These are phyloP conservation scores for Myxocyprinus asiaticus DNA, from an alignment of 2,113 vertebrate genomes.

Conservation along the genomic window DNA sequence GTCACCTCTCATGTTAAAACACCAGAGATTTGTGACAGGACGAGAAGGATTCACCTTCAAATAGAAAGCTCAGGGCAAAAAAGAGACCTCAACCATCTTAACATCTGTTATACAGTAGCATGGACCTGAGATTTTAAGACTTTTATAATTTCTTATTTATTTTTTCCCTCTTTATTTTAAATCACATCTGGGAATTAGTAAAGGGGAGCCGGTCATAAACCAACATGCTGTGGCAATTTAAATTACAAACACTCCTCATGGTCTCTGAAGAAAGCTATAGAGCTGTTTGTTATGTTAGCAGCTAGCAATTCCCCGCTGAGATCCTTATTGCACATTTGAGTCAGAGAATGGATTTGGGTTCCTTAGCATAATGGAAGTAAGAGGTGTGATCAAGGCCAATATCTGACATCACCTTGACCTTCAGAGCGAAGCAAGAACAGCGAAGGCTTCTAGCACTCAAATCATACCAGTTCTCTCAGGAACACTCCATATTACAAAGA, in stretches of 20 bases:
- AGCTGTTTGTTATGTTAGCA: conserved; percentile 14
- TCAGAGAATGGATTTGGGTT: conserved; percentile 10
- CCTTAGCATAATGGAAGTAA: conserved; percentile 35
- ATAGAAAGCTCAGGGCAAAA: background rate
- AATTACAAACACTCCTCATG: conserved; percentile 4
- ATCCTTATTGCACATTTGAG: background rate
- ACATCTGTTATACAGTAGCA: background rate
- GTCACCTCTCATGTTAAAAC: conserved; percentile 23
- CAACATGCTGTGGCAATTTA: conserved; percentile 18
- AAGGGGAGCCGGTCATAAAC: background rate
- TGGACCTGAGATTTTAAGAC: too few species aligned
- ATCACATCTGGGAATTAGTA: background rate
- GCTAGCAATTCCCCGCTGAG: conserved; percentile 6
- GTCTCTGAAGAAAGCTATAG: conserved; percentile 1
- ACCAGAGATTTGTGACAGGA: conserved; percentile 30
- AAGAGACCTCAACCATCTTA: background rate
- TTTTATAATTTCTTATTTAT: too few species aligned
- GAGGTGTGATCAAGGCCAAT: conserved; percentile 19
- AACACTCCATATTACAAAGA: conserved; percentile 23
- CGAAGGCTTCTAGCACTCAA: background rate
- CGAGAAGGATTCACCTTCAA: background rate
- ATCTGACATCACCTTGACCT: conserved; percentile 47
- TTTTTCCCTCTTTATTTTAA: too few species aligned
- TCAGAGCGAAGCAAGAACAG: conserved; percentile 20
- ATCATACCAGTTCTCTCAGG: conserved; percentile 9